A percentile compares a stretch with the other conserved stretches of the same genome.
phyloP scores from a whole-genome alignment of 1,140 invertebrate genomes.

The Aphelenchoides avenae region DNA sequence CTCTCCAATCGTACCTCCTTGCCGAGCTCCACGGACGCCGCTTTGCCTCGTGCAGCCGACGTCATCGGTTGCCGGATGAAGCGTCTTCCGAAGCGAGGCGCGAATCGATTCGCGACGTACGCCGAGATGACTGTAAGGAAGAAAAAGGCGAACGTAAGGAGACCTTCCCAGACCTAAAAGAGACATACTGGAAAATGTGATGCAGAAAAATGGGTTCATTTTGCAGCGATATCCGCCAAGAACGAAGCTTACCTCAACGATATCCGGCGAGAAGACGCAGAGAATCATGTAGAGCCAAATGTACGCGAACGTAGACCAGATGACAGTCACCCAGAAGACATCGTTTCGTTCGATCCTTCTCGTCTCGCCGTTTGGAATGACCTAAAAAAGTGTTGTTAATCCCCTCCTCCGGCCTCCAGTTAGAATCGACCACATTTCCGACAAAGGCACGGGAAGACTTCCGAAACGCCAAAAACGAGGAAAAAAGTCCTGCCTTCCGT shows the following conservation, averaged over 20 bases:
- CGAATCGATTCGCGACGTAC: constrained; percentile 60
- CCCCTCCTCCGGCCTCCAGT: too few species aligned
- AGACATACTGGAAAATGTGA: not conserved
- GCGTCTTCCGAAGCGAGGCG: constrained; percentile 31
- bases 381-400: too few species aligned
- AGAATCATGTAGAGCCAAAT: constrained; percentile 63
- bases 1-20: constrained; percentile 17
- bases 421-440: too few species aligned
- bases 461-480: too few species aligned
- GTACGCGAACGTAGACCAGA: constrained; percentile 64
- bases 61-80: too few species aligned
- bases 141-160: constrained; percentile 65
- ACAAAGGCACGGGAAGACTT: too few species aligned
- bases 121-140: constrained; percentile 64
- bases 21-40: too few species aligned
- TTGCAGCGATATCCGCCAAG: too few species aligned
- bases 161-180: constrained; percentile 63
- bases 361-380: constrained; percentile 61
- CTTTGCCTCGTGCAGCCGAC: too few species aligned
- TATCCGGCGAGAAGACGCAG: constrained; percentile 56
- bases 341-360: constrained; percentile 60
- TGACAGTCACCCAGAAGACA: constrained; percentile 60
- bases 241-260: constrained; percentile 55
- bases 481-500: too few species aligned
- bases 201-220: too few species aligned